Conservation (phyloP, 2,888 invertebrate genomes). For the Rhagonycha lutea region DNA sequence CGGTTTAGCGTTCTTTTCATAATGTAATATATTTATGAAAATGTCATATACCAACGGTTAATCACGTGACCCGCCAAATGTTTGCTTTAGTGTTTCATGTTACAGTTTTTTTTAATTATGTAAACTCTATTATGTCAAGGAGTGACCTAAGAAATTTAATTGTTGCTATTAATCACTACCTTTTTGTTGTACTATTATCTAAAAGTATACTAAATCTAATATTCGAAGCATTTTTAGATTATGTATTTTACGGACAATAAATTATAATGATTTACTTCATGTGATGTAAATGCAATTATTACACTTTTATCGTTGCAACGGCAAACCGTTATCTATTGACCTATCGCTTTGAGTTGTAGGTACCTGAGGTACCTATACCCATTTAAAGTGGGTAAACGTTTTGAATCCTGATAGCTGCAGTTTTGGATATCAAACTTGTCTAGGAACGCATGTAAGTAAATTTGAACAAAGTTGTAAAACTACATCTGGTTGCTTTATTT, state of each 20-base stretch:
- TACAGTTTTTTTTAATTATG: slow-evolving; percentile 1
- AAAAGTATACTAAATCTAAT: too few species aligned
- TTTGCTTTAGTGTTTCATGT: slow-evolving; percentile 17
- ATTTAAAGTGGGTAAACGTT: neutral
- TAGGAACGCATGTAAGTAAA: neutral
- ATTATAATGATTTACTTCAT: neutral
- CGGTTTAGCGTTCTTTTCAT: slow-evolving; percentile 29
- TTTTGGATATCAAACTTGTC: neutral
- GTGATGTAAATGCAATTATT: neutral
- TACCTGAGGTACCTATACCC: neutral
- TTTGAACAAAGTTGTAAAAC: slow-evolving; percentile 1
- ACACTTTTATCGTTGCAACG: neutral
- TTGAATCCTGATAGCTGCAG: neutral
- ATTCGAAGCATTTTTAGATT: neutral
- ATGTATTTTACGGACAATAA: neutral
- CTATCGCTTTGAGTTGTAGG: neutral
- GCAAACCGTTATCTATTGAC: neutral
- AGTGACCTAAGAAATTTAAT: neutral
- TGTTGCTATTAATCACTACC: neutral
- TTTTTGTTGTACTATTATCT: too few species aligned
- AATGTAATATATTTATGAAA: slow-evolving; percentile 27
- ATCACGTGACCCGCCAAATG: slow-evolving; percentile 27
- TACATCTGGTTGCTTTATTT: slow-evolving; percentile 6
- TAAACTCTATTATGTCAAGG: neutral
- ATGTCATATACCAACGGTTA: slow-evolving; percentile 26